Conservation (phyloP, 2,888 invertebrate species). For the Sabellastarte sp. region DNA sequence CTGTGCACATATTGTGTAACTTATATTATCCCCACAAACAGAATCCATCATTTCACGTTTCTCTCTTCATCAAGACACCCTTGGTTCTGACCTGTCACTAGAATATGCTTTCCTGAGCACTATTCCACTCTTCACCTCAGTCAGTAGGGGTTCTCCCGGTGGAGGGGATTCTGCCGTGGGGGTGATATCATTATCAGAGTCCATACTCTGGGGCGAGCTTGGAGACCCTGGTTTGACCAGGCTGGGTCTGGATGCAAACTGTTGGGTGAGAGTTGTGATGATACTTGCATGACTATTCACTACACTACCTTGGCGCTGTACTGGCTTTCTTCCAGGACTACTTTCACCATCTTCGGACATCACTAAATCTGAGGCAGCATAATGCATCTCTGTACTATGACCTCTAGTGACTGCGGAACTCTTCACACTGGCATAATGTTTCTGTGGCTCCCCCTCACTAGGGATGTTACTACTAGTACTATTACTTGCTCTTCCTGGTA, state of each 20-base stretch:
- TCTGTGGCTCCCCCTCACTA: background rate
- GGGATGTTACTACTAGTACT: background rate
- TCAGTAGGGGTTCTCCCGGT: background rate
- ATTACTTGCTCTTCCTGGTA: background rate
- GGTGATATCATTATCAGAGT: background rate
- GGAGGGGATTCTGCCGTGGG: background rate
- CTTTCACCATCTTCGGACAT: background rate
- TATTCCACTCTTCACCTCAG: background rate
- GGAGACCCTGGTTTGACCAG: background rate
- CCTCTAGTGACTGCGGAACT: background rate
- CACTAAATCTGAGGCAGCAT: background rate
- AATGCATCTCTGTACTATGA: background rate
- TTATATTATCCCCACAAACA: too few relatives aligned
- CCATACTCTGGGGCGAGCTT: background rate
- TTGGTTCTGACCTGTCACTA: background rate
- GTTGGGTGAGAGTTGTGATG: too few relatives aligned
- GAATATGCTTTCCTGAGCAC: background rate
- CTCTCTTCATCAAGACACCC: background rate
- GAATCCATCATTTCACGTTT: too few relatives aligned
- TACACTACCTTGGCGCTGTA: too few relatives aligned
- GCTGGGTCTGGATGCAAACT: too few relatives aligned
- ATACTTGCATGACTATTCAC: too few relatives aligned
- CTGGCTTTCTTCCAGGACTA: background rate
- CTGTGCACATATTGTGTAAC: too few relatives aligned
- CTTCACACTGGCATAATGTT: background rate